Percentiles rank a stretch among this genome's conserved stretches.
Conservation (phyloP, 2,888 invertebrate species). For the Aporophyla lueneburgensis region DNA sequence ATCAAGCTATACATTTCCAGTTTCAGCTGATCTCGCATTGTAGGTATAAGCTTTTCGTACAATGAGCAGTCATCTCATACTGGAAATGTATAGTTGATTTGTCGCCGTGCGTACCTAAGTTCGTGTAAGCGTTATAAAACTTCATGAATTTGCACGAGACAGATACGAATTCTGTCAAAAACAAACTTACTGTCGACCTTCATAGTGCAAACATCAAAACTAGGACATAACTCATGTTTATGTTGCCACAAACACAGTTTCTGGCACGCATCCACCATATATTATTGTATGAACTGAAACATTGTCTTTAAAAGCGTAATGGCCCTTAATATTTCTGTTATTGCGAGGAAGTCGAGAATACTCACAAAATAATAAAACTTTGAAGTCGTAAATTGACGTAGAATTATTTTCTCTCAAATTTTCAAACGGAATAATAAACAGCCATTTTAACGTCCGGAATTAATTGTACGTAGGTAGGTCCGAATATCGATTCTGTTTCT, state of each 20-base stretch:
- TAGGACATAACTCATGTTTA: slow-evolving; percentile 16
- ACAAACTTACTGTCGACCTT: background rate
- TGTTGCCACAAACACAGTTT: slow-evolving; percentile 8
- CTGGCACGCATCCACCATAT: slow-evolving; percentile 2
- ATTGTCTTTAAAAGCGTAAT: slow-evolving; percentile 16
- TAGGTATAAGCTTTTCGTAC: too few species aligned
- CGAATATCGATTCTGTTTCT: slow-evolving; percentile 20
- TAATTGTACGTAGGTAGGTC: slow-evolving; percentile 10
- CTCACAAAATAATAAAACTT: slow-evolving; percentile 41
- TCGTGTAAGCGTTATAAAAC: background rate
- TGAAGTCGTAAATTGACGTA: slow-evolving; percentile 46
- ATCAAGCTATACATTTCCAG: too few species aligned
- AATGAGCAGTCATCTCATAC: too few species aligned
- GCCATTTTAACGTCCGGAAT: slow-evolving; percentile 41
- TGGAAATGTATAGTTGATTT: too few species aligned
- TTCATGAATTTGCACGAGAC: background rate
- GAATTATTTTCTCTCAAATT: slow-evolving; percentile 37
- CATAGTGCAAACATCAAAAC: slow-evolving; percentile 5
- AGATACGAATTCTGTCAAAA: background rate
- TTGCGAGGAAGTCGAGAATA: slow-evolving; percentile 17
- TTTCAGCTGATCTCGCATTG: too few species aligned
- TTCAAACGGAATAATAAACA: slow-evolving; percentile 44
- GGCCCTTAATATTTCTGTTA: background rate
- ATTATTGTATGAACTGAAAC: slow-evolving; percentile 1
- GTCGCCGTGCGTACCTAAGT: too few species aligned